Evolutionary conservation across 92 coral and sea anemone genomes (phyloP).

Genomic region (Muricea muricata): DNA sequence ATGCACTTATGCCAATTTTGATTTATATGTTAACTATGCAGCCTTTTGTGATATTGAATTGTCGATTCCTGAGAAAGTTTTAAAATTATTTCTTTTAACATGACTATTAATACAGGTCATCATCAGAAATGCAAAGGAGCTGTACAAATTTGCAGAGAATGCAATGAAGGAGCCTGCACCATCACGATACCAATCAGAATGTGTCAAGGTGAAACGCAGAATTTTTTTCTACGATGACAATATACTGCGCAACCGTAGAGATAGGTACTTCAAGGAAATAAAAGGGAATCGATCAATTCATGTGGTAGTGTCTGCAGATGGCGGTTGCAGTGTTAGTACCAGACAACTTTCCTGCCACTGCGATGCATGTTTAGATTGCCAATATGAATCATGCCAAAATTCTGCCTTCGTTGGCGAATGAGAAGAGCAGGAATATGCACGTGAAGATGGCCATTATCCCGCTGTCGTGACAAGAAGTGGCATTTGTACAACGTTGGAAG

Average conservation of each 20-base stretch:
- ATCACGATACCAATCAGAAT: not conserved
- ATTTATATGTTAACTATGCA: no score
- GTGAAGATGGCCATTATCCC: not conserved
- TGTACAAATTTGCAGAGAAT: conserved; percentile 27
- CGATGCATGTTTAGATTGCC: not conserved
- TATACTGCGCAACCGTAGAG: no score
- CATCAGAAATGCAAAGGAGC: conserved; percentile 13
- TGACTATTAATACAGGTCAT: no score
- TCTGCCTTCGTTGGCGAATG: not conserved
- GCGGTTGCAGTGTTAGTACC: not conserved
- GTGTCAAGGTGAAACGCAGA: not conserved
- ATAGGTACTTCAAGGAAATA: not conserved
- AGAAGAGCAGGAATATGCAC: not conserved
- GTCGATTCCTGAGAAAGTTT: no score
- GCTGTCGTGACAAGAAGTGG: not conserved
- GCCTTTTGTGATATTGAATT: no score
- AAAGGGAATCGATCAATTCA: not conserved
- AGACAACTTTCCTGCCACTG: not conserved
- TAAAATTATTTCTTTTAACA: no score
- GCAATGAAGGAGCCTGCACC: no score
- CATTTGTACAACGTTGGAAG: not conserved
- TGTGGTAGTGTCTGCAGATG: not conserved
- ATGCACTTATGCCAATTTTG: no score
- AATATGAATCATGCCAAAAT: not conserved
- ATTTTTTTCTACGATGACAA: no score